Percentiles rank a stretch among this genome's conserved stretches.
Evolutionary conservation across 2,113 vertebrate species (phyloP).

Genomic region (Caloenas nicobarica): DNA sequence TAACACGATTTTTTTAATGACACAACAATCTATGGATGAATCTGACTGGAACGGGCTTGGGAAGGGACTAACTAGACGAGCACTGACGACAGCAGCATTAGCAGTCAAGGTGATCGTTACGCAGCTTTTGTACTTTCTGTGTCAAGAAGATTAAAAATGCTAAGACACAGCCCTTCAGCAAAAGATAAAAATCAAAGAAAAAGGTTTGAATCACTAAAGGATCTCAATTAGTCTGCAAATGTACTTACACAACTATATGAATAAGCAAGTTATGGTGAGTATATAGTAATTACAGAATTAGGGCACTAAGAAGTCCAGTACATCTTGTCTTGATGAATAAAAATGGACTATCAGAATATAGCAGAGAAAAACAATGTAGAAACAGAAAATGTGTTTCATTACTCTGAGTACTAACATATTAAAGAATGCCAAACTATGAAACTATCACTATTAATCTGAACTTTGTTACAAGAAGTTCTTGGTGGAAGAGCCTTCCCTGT

Average conservation of each 20-base stretch:
- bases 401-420: background rate
- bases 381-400: background rate
- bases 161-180: background rate
- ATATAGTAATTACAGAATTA: background rate
- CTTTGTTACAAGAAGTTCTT: background rate
- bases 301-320: background rate
- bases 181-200: background rate
- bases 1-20: background rate
- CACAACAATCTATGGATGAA: accelerated
- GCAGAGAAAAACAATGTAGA: background rate
- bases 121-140: background rate
- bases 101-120: background rate
- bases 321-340: background rate
- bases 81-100: background rate
- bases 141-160: background rate
- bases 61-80: background rate
- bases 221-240: background rate
- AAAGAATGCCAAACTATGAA: background rate
- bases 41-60: background rate
- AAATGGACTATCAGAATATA: background rate
- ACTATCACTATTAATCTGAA: background rate
- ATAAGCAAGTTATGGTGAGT: background rate
- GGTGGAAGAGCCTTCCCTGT: background rate
- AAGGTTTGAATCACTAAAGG: background rate
- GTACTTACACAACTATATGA: background rate